A percentile compares a stretch with the other conserved stretches of the same genome.
phyloP scores from a whole-genome alignment of 2,113 vertebrate genomes.

The Mohoua ochrocephala region DNA sequence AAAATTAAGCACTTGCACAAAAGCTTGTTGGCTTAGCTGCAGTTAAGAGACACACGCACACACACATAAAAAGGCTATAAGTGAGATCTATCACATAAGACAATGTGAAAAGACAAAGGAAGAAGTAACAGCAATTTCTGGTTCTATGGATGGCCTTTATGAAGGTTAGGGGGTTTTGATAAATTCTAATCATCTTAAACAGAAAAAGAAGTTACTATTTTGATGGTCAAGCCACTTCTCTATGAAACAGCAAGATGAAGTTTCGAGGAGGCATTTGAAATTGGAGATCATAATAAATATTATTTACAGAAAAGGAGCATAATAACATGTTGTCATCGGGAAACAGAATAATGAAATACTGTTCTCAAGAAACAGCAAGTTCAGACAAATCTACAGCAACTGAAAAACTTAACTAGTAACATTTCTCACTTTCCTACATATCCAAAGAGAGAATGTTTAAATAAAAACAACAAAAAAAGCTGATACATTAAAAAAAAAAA shows the following conservation, averaged over 20 bases:
- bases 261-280: conserved; percentile 29
- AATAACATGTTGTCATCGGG: neutral
- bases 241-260: neutral
- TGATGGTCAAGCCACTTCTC: neutral
- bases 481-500: neutral
- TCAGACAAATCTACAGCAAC: neutral
- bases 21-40: neutral
- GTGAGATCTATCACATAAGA: neutral
- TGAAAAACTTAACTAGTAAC: neutral
- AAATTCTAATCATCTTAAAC: neutral
- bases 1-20: neutral
- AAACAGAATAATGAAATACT: conserved; percentile 9
- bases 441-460: neutral
- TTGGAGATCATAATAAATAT: neutral
- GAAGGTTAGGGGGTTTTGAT: neutral
- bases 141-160: neutral
- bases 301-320: conserved; percentile 19
- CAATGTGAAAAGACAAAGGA: neutral
- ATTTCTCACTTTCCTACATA: neutral
- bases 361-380: conserved; percentile 18
- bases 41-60: neutral
- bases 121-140: neutral
- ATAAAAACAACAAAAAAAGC: neutral
- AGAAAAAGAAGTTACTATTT: neutral
- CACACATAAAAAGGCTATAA: neutral